phyloP scores from a whole-genome alignment of 2,797 vertebrate species.

The Schizopygopsis malacanthus region DNA sequence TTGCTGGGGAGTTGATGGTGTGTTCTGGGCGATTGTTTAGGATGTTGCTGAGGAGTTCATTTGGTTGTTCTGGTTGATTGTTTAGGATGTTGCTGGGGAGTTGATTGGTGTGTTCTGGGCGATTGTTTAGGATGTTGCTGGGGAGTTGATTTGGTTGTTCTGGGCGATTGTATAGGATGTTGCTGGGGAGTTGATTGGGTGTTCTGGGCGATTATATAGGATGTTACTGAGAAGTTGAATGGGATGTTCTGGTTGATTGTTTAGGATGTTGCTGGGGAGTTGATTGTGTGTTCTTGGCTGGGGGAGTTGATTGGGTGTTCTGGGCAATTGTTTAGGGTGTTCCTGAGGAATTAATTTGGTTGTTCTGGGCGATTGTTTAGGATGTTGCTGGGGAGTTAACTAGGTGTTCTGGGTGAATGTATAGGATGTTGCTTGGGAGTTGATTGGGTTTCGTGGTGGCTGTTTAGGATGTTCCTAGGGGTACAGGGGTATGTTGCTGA shows the following conservation, averaged over 20 bases:
- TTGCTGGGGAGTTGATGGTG: background rate
- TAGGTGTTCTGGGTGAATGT: too few relatives aligned
- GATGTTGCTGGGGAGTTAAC: background rate
- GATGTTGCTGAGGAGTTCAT: background rate
- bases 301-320: background rate
- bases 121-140: too few relatives aligned
- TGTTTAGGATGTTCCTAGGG: background rate
- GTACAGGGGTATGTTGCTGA: too few relatives aligned
- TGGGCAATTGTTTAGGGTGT: background rate
- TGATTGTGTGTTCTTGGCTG: too few relatives aligned
- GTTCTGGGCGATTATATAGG: background rate
- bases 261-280: background rate
- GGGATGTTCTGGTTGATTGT: background rate
- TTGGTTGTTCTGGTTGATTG: too few relatives aligned
- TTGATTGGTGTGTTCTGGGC: too few relatives aligned
- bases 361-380: background rate
- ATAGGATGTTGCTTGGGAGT: too few relatives aligned
- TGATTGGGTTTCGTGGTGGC: background rate
- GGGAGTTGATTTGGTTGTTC: background rate
- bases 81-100: too few relatives aligned
- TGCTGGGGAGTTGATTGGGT: too few relatives aligned
- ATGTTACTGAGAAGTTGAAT: rapidly evolving
- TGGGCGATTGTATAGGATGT: background rate
- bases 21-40: background rate
- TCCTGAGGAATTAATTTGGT: background rate